A percentile compares a stretch with the other conserved stretches of the same genome.
Evolutionary conservation across 53 echinoderm and acorn worm genomes (phyloP).

Genomic region (Astropecten irregularis): DNA sequence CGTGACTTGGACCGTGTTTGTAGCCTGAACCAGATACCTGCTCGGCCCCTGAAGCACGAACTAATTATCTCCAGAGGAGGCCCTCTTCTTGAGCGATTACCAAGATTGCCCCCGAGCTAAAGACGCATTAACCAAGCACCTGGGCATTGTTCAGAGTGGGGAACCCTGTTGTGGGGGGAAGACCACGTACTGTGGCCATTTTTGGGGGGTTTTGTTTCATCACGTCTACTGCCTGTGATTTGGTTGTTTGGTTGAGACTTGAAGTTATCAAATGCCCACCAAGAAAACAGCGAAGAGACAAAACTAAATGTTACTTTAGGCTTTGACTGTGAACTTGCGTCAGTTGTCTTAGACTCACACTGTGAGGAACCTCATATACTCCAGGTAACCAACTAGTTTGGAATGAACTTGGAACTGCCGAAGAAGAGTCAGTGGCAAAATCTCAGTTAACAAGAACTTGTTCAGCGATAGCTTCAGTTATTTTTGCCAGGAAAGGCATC

Average conservation of each 20-base stretch:
- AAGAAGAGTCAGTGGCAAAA: no score
- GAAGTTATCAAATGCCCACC: background rate
- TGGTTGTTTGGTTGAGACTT: no score
- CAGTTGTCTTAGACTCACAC: constrained; percentile 5
- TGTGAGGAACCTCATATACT: background rate
- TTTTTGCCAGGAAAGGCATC: no score
- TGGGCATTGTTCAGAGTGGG: constrained; percentile 39
- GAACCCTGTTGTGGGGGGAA: background rate
- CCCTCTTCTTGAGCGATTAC: constrained; percentile 55
- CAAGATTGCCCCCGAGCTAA: constrained; percentile 42
- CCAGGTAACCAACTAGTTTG: background rate
- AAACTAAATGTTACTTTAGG: background rate
- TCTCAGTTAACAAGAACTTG: constrained; percentile 4
- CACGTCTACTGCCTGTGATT: no score
- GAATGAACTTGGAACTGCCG: constrained; percentile 2
- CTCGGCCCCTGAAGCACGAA: constrained; percentile 26
- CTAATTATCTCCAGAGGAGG: constrained; percentile 57
- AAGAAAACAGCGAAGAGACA: background rate
- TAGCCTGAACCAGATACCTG: constrained; percentile 52
- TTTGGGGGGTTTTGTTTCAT: no score
- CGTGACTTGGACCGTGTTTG: constrained; percentile 48
- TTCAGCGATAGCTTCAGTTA: no score
- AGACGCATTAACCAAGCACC: constrained; percentile 47
- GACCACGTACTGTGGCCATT: constrained; percentile 48
- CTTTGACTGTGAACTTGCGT: constrained; percentile 12